phyloP scores from a whole-genome alignment of 2,113 vertebrate species.

The Chrysemys picta region DNA sequence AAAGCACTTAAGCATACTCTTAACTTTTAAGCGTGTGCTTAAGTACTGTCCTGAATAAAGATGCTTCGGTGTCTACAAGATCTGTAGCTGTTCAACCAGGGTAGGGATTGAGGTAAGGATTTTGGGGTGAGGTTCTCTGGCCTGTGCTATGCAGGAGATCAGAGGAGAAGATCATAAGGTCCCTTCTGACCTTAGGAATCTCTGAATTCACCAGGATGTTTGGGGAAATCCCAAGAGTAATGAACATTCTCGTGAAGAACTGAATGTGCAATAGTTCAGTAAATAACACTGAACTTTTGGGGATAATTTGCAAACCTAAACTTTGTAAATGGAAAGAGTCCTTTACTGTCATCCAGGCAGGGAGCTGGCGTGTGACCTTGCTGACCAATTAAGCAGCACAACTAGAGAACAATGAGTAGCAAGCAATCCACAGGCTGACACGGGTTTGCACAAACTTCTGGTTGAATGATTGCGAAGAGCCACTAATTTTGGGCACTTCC shows the following conservation, averaged over 20 bases:
- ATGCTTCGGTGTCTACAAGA: neutral
- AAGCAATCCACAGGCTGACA: neutral
- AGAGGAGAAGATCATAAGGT: neutral
- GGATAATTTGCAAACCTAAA: fast-evolving
- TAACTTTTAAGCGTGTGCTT: neutral
- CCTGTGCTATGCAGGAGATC: neutral
- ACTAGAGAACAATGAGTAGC: neutral
- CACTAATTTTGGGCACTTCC: neutral
- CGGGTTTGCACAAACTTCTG: neutral
- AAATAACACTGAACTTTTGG: fast-evolving
- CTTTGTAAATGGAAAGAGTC: neutral
- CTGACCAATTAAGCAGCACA: neutral
- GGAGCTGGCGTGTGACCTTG: neutral
- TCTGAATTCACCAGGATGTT: neutral
- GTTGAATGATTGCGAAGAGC: neutral
- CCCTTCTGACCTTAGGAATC: neutral
- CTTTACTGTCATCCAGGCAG: neutral
- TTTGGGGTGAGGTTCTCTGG: neutral
- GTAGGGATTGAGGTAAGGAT: neutral
- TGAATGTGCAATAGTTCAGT: neutral
- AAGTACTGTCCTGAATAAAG: neutral
- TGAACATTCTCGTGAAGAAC: neutral
- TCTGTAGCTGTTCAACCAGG: neutral
- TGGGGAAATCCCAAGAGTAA: neutral
- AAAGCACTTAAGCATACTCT: neutral